phyloP scores from a whole-genome alignment of 53 echinoderm and acorn worm genomes.

The Holothuria leucospilota region DNA sequence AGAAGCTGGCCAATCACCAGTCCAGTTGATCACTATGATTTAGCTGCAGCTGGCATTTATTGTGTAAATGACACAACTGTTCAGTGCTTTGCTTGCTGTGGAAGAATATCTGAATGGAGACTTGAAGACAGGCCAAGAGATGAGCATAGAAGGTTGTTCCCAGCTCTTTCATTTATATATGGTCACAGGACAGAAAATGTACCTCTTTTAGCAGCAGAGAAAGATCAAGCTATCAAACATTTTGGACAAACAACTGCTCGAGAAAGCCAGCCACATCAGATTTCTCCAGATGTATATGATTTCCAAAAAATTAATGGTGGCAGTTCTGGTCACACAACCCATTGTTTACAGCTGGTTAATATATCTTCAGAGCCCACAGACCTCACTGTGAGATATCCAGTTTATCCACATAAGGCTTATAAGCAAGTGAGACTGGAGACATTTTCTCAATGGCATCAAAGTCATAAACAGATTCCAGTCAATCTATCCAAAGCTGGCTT shows the following conservation, averaged over 20 bases:
- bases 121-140: conserved; percentile 61
- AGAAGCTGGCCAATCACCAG: conserved; percentile 74
- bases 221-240: not conserved
- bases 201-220: conserved; percentile 65
- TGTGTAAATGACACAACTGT: conserved; percentile 65
- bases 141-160: conserved; percentile 80
- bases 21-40: conserved; percentile 74
- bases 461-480: conserved; percentile 52
- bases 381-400: conserved; percentile 51
- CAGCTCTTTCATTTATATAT: conserved; percentile 75
- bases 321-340: too few relatives aligned
- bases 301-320: too few relatives aligned
- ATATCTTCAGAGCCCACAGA: conserved; percentile 3
- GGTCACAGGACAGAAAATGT: conserved; percentile 75
- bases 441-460: conserved; percentile 66
- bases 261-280: conserved; percentile 59
- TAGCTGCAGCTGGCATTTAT: conserved; percentile 90
- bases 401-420: conserved; percentile 63
- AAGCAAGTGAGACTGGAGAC: conserved; percentile 75
- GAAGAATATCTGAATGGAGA: conserved; percentile 81
- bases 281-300: not conserved
- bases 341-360: not conserved
- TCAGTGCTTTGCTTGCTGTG: conserved; percentile 95
- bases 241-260: not conserved
- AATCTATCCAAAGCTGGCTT: conserved; percentile 84